Base-by-base conservation (phyloP, 2,888 invertebrate species). In the Hartigia nigra region DNA sequence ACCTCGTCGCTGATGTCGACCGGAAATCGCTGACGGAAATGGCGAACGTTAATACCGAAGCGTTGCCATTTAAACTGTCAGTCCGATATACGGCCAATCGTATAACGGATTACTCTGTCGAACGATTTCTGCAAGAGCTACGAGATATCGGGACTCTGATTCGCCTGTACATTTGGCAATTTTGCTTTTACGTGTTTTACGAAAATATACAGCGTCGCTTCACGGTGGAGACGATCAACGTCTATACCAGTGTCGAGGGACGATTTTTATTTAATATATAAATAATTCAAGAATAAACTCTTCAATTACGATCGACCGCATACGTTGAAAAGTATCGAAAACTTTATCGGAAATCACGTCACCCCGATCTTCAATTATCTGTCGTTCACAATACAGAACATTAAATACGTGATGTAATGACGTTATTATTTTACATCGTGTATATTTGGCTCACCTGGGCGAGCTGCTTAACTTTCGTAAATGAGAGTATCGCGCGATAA, bases 21-120 rank as follows among this genome's bases (percentile, higher is more conserved):
- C 81, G 82, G 82, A 86, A 84, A 84, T 85, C 81, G 84, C 84
- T 84, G 84, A 84, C 84, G 84, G 55, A 55, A 55, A 23, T 23
- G 23, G 55, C 55, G 5, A 55, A 55, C 55, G 55, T 55, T 55
- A 55, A 55, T 23, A 55, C 23, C 55, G 23, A 55, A 55, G 23
- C 9, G 55, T 9, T 23, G 23, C 23, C 9, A 55, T 55, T 55
- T 55, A 23, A 55, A 55, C 55, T 55, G 55, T 23, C 55, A 9
- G 2, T 55, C 1, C 39, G 14, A 55, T 23, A 55, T 5, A 9
- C 2, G 39, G 5, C 2, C 39, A 55, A 23, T n/a, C 23, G 55
- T 55, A 9, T 23, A 55, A 23, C 55, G 55, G 23, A 55, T 55
- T 55, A 23, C 9, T 55, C 2, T 23, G 9, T 55, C 9, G 23